Evolutionary conservation across 2,888 invertebrate species (phyloP).

Genomic region (Lacanobia wlatinum): DNA sequence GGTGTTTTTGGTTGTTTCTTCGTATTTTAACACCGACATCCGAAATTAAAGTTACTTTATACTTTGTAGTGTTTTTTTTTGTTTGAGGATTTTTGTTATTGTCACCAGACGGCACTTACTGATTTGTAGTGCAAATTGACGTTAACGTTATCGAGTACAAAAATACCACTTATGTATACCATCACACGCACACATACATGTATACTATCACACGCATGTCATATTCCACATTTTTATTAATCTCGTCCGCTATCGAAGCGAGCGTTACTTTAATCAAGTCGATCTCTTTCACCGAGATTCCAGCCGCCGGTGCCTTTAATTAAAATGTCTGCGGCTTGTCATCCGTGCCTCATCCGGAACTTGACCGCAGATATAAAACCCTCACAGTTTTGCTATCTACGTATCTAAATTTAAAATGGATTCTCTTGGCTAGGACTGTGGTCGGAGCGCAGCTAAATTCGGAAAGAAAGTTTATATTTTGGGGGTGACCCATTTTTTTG

Average conservation of each 20-base stretch:
- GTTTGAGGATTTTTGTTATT: no score
- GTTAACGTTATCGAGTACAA: no score
- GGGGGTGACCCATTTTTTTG: constrained; percentile 21
- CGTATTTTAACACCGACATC: no score
- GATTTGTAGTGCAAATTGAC: no score
- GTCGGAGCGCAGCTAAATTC: constrained; percentile 25
- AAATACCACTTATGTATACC: no score
- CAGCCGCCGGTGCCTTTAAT: constrained; percentile 65
- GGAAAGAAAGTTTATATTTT: constrained; percentile 22
- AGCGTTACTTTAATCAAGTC: constrained; percentile 59
- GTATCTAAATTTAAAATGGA: constrained; percentile 60
- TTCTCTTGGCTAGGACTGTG: constrained; percentile 28
- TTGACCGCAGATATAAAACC: constrained; percentile 64
- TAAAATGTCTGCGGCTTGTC: constrained; percentile 74
- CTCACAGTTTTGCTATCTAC: constrained; percentile 52
- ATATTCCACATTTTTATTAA: constrained; percentile 43
- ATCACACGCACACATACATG: neutral
- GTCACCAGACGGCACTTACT: no score
- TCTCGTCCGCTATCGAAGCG: constrained; percentile 37
- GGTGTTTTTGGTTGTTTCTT: no score
- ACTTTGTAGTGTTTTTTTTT: no score
- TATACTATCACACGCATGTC: neutral
- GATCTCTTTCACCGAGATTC: constrained; percentile 52
- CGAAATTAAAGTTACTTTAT: no score
- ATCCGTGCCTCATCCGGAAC: constrained; percentile 58